These are phyloP conservation scores for Polydrusus tereticollis DNA, from an alignment of 2,888 invertebrate species.

Conservation along the genomic window DNA sequence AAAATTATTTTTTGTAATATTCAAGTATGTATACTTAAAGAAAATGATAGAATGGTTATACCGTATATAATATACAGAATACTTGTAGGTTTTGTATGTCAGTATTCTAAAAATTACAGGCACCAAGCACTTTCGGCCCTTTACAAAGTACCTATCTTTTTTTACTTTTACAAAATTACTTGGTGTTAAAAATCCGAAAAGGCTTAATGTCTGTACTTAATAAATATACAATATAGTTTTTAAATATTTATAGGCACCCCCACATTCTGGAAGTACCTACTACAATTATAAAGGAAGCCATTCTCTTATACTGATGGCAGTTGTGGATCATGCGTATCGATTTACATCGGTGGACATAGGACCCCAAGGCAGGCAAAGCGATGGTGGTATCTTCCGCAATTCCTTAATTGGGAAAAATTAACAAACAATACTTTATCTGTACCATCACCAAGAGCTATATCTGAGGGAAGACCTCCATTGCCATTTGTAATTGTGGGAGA, in stretches of 20 bases:
- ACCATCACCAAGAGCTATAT: constrained; percentile 11
- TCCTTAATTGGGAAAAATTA: constrained; percentile 11
- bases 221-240: neutral
- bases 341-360: constrained; percentile 25
- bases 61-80: too few relatives aligned
- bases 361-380: constrained; percentile 19
- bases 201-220: too few relatives aligned
- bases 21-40: neutral
- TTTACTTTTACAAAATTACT: too few relatives aligned
- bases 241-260: constrained; percentile 14
- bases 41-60: too few relatives aligned
- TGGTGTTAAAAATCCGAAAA: too few relatives aligned
- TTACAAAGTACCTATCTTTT: too few relatives aligned
- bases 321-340: constrained; percentile 1
- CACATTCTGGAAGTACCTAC: constrained; percentile 21
- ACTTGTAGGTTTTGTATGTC: too few relatives aligned
- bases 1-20: too few relatives aligned
- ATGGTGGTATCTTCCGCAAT: constrained; percentile 22
- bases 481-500: constrained; percentile 28
- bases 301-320: too few relatives aligned
- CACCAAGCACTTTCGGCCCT: too few relatives aligned
- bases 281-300: constrained; percentile 24
- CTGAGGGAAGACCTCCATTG: constrained; percentile 21
- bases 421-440: constrained; percentile 3
- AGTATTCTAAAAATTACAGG: too few relatives aligned